Evolutionary conservation across 2,113 vertebrate species (phyloP), one percentile per base, ranked within the genome.

Genomic region (Ochotona princeps): DNA sequence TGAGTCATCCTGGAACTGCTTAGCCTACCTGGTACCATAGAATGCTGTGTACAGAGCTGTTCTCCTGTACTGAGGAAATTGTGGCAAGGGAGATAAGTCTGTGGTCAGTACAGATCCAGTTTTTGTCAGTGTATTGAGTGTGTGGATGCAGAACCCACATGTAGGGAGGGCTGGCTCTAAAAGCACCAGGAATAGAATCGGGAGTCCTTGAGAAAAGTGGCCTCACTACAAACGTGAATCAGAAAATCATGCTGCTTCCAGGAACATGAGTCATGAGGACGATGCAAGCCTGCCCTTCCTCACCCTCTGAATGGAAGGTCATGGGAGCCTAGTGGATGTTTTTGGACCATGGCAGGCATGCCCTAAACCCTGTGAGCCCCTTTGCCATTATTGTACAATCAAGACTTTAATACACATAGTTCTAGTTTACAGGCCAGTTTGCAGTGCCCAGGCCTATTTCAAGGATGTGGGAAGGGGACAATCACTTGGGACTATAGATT

Each of bases 161-260:
- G 54, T 57, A 57, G 54, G 54, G 54, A 57, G 13, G 54, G 54
- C 54, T 18, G 18, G 18, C 54, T 20, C 14, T 18, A 57, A 57
- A 63, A 67, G 35, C 25, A 51, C 65, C 35, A 85, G n/a, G 32
- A 70, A 65, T 80, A 78, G 90, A 91, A 91, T 60, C 63, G 25
- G 25, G 66, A 93, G 25, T 47, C 81, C 63, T 86, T 89, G 51
- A 89, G 65, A 83, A 61, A 87, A 89, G 66, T 76, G 60, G 47
- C 69, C n/a, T 89, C 38, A 74, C 38, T 38, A 23, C 44, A 67
- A 65, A 82, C 61, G n/a, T 67, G 78, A 83, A n/a, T 91, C 87
- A 89, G 78, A 73, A 61, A 89, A 92, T 35, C 69, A 30, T 78
- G 76, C 82, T 72, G 81, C 91, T 90, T 86, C 61, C 72, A 90